Evolutionary conservation across 2,113 vertebrate species (phyloP), one percentile per base, ranked within the genome.

Genomic region (Nothoprocta pentlandii): DNA sequence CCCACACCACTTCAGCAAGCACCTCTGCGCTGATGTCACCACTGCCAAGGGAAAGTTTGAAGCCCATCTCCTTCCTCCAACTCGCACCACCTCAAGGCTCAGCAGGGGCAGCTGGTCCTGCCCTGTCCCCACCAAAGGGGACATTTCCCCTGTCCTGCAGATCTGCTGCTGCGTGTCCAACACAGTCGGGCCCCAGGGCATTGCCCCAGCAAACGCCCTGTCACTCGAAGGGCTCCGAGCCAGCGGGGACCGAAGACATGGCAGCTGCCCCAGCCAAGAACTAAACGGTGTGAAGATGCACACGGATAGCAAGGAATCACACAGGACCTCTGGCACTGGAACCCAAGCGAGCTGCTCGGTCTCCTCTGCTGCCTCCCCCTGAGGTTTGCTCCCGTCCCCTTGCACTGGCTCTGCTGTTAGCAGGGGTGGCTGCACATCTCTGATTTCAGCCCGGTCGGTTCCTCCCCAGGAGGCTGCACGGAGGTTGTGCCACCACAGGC

Each of bases 381-480:
- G 41, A 20, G 3, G 7, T 9, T 23, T n/a, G 54, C 30, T 66
- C 46, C 64, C 9, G 5, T 8, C 36, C 26, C 69, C 64, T 69
- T 9, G 2, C 0, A 0, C 78, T 13, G 58, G 39, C 10, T 77
- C 32, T 9, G 6, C 16, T 9, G 59, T 32, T 41, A 46, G 22
- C 26, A 6, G 13, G 17, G 15, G 3, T 26, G 6, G 47, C 12
- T 30, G 63, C 25, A 67, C 20, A 53, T 0, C 6, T 0, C 7
- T 0, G 2, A 26, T 47, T 47, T 41, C 12, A 59, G 36, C 54
- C 49, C 21, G 3, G 32, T 19, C 5, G 5, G 26, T 12, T 39
- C 64, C 26, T 36, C 36, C 30, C 41, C 32, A 63, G 49, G 20
- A 74, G 20, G 19, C 36, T 20, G 9, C 3, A 51, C 0, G 0